Percentiles rank a stretch among this genome's conserved stretches.
These are phyloP conservation scores for Sinotaia quadrata DNA, from an alignment of 2,888 invertebrate species.

Conservation along the genomic window DNA sequence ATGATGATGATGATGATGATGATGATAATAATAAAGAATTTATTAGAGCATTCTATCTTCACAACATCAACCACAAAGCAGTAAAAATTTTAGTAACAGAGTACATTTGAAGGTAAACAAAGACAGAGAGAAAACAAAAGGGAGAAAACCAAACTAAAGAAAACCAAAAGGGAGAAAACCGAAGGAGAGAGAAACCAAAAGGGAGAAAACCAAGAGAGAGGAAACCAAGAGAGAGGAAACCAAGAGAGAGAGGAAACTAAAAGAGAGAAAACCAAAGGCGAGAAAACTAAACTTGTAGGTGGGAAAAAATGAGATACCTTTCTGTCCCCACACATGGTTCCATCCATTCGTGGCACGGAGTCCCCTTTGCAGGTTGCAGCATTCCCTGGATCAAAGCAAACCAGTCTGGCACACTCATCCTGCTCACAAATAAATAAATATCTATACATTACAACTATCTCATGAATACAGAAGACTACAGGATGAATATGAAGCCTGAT, in stretches of 20 bases:
- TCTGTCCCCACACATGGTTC: conserved; percentile 58
- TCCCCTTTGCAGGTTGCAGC: conserved; percentile 18
- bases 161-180: no score
- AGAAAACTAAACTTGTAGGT: not conserved
- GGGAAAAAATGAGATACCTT: conserved; percentile 49
- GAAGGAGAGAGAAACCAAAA: no score
- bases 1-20: no score
- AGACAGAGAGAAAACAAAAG: no score
- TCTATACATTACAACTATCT: not conserved
- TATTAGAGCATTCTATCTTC: no score
- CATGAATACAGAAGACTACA: not conserved
- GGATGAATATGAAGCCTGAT: not conserved
- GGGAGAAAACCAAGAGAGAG: no score
- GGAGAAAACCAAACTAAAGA: no score
- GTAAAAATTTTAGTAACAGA: no score
- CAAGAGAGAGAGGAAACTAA: not conserved
- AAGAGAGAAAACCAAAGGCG: not conserved
- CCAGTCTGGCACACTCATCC: conserved; percentile 38
- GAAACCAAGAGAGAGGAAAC: not conserved
- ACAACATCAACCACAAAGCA: no score
- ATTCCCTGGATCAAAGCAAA: conserved; percentile 33
- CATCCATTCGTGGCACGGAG: conserved; percentile 50
- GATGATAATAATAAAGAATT: no score
- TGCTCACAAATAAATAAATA: not conserved
- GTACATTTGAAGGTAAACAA: no score